Conservation (phyloP, 2,797 vertebrate genomes). For the Lutjanus campechanus region DNA sequence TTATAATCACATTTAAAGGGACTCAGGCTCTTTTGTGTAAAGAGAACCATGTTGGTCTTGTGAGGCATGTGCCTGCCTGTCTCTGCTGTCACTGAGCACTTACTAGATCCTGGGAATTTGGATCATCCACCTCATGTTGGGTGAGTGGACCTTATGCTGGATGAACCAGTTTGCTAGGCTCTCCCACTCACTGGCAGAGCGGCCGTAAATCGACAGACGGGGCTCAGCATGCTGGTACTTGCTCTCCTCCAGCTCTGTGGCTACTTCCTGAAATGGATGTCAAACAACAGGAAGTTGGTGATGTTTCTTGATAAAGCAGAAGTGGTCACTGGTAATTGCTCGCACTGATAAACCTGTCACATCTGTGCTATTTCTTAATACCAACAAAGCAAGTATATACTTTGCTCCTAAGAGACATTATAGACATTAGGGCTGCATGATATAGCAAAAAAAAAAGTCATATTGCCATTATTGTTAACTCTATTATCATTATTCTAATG, state of each 20-base stretch:
- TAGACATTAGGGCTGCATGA: background rate
- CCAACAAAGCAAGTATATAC: background rate
- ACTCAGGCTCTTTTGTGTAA: background rate
- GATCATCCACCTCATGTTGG: slow-evolving; percentile 97
- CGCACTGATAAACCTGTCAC: background rate
- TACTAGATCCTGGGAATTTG: slow-evolving; percentile 98
- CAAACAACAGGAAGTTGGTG: slow-evolving; percentile 36
- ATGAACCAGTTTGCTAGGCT: slow-evolving; percentile 94
- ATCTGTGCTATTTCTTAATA: background rate
- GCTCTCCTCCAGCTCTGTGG: slow-evolving; percentile 93
- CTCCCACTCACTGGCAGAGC: slow-evolving; percentile 91
- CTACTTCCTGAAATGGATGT: slow-evolving; percentile 89
- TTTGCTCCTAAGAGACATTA: background rate
- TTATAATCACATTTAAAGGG: background rate
- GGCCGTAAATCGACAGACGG: slow-evolving; percentile 95
- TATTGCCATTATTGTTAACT: too few relatives aligned
- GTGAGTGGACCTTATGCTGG: slow-evolving; percentile 94
- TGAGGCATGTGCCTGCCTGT: background rate
- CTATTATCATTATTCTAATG: too few relatives aligned
- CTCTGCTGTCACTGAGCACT: slow-evolving; percentile 67
- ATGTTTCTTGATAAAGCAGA: slow-evolving; percentile 34
- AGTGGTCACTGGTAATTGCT: background rate
- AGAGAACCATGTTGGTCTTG: background rate
- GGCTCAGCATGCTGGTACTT: slow-evolving; percentile 97
- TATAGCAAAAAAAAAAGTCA: too few relatives aligned